Evolutionary conservation across 2,113 vertebrate genomes (phyloP).

Genomic region (Tachuris rubrigastra): DNA sequence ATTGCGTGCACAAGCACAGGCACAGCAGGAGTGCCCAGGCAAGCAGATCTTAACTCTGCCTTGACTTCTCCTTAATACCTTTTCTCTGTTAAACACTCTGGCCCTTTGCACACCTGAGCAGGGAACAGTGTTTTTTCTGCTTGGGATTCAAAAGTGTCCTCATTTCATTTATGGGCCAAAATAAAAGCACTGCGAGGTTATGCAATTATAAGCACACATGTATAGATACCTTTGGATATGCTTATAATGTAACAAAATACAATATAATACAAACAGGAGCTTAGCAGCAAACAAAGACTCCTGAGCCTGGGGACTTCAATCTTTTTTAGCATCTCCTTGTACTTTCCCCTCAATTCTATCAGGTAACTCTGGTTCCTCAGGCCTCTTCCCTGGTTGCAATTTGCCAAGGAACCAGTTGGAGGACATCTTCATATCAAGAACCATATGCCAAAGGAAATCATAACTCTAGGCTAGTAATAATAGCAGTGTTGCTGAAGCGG

Average conservation of each 20-base stretch:
- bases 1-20: accelerated
- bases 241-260: background rate
- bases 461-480: background rate
- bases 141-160: background rate
- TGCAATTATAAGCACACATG: background rate
- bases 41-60: background rate
- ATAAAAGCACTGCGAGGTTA: background rate
- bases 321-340: background rate
- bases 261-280: background rate
- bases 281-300: background rate
- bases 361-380: background rate
- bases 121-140: background rate
- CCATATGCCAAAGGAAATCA: background rate
- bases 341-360: background rate
- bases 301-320: background rate
- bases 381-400: background rate
- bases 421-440: background rate
- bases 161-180: background rate
- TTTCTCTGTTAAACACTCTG: background rate
- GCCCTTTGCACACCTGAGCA: background rate
- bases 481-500: background rate
- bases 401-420: background rate
- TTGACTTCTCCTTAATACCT: background rate
- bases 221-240: background rate
- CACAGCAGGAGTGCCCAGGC: background rate